Percentiles rank a stretch among this genome's conserved stretches.
These are phyloP conservation scores for Ctenoplectra terminalis DNA, from an alignment of 1,140 invertebrate species.

Conservation along the genomic window DNA sequence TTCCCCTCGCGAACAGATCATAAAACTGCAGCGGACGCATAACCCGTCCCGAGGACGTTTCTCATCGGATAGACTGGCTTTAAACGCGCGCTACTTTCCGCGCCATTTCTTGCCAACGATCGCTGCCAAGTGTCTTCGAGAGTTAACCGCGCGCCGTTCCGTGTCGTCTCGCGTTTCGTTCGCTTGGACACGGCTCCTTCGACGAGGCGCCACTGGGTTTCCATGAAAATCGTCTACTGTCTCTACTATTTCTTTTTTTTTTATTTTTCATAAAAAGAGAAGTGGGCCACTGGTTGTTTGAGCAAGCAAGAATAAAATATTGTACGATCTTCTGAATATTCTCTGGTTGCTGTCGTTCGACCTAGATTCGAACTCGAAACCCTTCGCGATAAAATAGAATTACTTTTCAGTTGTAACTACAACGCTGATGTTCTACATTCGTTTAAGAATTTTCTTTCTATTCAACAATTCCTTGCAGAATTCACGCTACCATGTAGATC, in stretches of 20 bases:
- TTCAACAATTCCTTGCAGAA: neutral
- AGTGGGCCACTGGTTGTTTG: neutral
- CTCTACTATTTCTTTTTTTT: neutral
- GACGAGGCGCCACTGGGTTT: neutral
- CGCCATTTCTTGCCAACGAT: slow-evolving; percentile 46
- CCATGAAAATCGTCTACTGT: neutral
- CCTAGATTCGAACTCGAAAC: too few species aligned
- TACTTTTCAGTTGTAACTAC: too few species aligned
- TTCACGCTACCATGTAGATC: neutral
- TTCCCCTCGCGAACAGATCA: slow-evolving; percentile 22
- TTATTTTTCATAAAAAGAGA: neutral
- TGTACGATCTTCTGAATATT: too few species aligned
- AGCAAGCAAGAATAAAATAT: too few species aligned
- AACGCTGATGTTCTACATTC: neutral
- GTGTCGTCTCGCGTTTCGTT: neutral
- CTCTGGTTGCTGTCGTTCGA: too few species aligned
- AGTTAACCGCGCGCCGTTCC: neutral
- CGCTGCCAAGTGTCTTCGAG: slow-evolving; percentile 30
- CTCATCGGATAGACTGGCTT: slow-evolving; percentile 4
- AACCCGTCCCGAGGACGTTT: neutral
- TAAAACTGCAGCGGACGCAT: slow-evolving; percentile 8
- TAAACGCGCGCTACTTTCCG: slow-evolving; percentile 43
- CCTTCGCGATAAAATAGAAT: too few species aligned
- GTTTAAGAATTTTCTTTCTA: neutral
- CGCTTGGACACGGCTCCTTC: neutral